phyloP scores from a whole-genome alignment of 2,888 invertebrate species.

The Epiblema foenella region DNA sequence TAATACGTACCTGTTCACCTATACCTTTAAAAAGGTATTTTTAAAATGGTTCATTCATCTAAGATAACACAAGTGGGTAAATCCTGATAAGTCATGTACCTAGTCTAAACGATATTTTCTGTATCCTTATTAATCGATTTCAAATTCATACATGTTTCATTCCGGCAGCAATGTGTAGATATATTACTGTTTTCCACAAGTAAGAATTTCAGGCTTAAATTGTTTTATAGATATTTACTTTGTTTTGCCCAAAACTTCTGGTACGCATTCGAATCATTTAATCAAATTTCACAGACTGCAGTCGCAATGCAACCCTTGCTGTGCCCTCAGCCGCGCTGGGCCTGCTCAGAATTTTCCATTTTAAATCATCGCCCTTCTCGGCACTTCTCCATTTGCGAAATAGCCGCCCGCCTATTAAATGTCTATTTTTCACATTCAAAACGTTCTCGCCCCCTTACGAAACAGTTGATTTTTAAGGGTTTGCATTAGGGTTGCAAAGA shows the following conservation, averaged over 20 bases:
- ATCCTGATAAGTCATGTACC: too few relatives aligned
- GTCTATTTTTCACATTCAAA: conserved; percentile 78
- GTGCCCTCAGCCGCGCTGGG: conserved; percentile 50
- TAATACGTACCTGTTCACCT: too few relatives aligned
- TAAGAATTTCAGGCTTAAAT: background rate
- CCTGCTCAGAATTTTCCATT: conserved; percentile 51
- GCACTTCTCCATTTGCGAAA: conserved; percentile 48
- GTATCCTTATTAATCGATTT: too few relatives aligned
- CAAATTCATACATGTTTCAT: too few relatives aligned
- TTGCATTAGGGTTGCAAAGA: conserved; percentile 41
- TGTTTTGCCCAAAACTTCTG: background rate
- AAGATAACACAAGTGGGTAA: too few relatives aligned
- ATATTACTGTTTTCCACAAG: too few relatives aligned
- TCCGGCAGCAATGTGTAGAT: too few relatives aligned
- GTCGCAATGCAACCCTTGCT: conserved; percentile 43
- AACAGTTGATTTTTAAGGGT: conserved; percentile 61
- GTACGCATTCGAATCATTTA: background rate
- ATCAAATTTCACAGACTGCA: conserved; percentile 40
- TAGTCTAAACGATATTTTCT: too few relatives aligned
- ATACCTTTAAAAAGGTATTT: too few relatives aligned
- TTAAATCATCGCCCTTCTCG: conserved; percentile 68
- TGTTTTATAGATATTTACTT: background rate
- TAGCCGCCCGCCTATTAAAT: conserved; percentile 80
- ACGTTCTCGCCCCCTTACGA: conserved; percentile 55
- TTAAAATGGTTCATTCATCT: too few relatives aligned